Evolutionary conservation across 2,113 vertebrate species (phyloP).

Genomic region (Empidonax alnorum): DNA sequence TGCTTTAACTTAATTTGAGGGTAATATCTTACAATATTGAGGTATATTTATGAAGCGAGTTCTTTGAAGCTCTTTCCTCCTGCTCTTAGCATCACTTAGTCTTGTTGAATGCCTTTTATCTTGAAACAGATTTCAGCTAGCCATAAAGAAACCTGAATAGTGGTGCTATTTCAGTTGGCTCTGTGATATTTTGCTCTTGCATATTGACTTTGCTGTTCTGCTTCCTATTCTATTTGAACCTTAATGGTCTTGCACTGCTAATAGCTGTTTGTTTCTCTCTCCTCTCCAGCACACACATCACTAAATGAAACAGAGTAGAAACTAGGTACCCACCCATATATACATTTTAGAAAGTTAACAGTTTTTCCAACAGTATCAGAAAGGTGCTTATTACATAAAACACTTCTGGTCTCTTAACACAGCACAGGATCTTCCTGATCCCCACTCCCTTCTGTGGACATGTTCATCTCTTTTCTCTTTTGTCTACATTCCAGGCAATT

Average conservation of each 20-base stretch:
- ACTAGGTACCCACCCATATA: neutral
- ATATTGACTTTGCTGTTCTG: neutral
- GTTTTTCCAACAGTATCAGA: neutral
- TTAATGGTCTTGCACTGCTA: neutral
- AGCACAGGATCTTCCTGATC: neutral
- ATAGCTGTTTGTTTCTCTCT: neutral
- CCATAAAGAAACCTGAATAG: neutral
- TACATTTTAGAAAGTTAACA: neutral
- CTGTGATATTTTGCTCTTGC: neutral
- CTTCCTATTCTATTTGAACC: neutral
- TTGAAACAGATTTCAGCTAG: slow-evolving; percentile 18
- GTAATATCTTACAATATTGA: slow-evolving; percentile 11
- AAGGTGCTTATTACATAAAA: neutral
- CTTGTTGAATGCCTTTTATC: slow-evolving; percentile 21
- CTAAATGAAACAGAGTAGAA: neutral
- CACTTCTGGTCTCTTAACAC: neutral
- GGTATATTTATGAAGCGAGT: neutral
- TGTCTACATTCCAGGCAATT: neutral
- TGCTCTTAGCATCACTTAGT: slow-evolving; percentile 28
- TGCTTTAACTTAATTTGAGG: slow-evolving; percentile 24
- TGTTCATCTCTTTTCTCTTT: neutral
- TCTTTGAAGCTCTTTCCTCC: slow-evolving; percentile 25
- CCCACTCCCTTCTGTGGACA: neutral
- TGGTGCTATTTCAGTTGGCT: neutral
- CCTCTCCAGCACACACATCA: no score